A percentile compares a stretch with the other conserved stretches of the same genome.
These are phyloP conservation scores for Drosophila gaucha DNA, from an alignment of 2,888 invertebrate species.

Conservation along the genomic window DNA sequence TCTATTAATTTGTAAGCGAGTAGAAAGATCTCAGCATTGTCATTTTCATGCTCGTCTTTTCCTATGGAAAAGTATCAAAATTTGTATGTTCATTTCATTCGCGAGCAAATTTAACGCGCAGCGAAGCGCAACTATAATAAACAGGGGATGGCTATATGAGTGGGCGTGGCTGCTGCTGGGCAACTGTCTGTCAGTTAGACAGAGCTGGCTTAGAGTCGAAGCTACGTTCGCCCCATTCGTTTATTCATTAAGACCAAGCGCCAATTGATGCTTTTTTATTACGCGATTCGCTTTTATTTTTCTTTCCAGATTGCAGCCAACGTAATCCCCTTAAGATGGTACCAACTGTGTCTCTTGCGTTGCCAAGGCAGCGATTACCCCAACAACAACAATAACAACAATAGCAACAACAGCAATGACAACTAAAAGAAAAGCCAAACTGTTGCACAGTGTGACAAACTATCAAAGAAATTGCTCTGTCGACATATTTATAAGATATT, in stretches of 20 bases:
- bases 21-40: conserved; percentile 65
- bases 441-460: conserved; percentile 41
- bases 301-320: conserved; percentile 57
- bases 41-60: conserved; percentile 59
- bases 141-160: conserved; percentile 6
- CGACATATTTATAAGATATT: conserved; percentile 38
- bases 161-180: conserved; percentile 10
- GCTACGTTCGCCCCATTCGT: conserved; percentile 44
- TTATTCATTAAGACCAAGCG: conserved; percentile 69
- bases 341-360: conserved; percentile 43
- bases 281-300: conserved; percentile 60
- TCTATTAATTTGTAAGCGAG: conserved; percentile 6
- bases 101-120: conserved; percentile 70
- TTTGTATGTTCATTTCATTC: conserved; percentile 37
- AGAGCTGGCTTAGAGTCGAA: conserved; percentile 53
- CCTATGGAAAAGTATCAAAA: conserved; percentile 63
- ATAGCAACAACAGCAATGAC: conserved; percentile 10
- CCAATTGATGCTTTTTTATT: conserved; percentile 72
- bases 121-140: conserved; percentile 67
- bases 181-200: conserved; percentile 36
- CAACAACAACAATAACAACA: conserved; percentile 20
- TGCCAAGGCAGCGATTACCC: conserved; percentile 54
- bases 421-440: conserved; percentile 34
- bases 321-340: conserved; percentile 72
- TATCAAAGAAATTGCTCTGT: conserved; percentile 14